Evolutionary conservation across 2,113 vertebrate species (phyloP), one percentile per base, ranked within the genome.

Genomic region (Lucifuga dentata): DNA sequence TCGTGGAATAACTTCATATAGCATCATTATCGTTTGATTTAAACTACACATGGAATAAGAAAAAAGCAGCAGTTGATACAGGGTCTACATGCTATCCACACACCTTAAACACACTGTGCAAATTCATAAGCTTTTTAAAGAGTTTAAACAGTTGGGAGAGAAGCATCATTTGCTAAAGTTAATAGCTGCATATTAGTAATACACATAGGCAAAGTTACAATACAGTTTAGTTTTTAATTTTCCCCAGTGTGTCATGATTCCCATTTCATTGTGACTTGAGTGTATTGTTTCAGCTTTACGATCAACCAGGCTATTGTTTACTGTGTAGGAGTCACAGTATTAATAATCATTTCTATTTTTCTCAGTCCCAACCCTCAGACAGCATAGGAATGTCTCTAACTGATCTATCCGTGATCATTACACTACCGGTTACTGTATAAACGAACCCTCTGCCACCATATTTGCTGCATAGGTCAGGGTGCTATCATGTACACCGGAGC

Each of bases 1-100:
- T 21, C 21, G 15, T n/a, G 24, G 50, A 38, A 45, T 45, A 26
- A 59, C 20, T 13, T 49, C 20, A 44, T 19, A 19, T 32, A 7
- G 40, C 24, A 23, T 16, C 23, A 53, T 59, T 43, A 19, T 17
- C 5, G 38, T 56, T 62, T 15, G 5, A 43, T 41, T 16, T 8
- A 5, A 20, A 73, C 5, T 44, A 35, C 43, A 66, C 50, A 35
- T 59, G 49, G 20, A 78, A 59, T n/a, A 58, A 16, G 65, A 59
- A 49, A 23, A 20, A 45, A 76, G 78, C 83, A 84, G 88, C 82
- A 78, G 67, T 71, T 84, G 57, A 60, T 35, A 76, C 68, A 76
- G 80, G 78, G 73, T 68, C 36, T 8, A 53, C 59, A 70, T 6
- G 32, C 21, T 36, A 12, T n/a, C n/a, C 15, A 60, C 48, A 46